These are phyloP conservation scores for Drosophila mimetica DNA, from an alignment of 2,888 invertebrate genomes.

Conservation along the genomic window DNA sequence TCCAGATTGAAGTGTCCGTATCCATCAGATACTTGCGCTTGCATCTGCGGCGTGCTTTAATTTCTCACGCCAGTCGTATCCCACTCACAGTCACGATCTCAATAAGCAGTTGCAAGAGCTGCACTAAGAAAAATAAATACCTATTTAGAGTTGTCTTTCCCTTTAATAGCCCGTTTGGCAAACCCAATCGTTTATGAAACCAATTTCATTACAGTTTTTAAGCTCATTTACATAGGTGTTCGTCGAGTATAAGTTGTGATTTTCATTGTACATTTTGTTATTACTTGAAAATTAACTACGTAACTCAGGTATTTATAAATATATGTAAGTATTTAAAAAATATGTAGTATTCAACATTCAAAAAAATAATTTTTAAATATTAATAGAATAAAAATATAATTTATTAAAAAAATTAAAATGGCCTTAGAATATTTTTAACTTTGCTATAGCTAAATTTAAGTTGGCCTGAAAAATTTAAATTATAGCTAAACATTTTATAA, in stretches of 20 bases:
- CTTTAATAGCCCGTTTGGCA: not conserved
- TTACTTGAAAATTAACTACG: not conserved
- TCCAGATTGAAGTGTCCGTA: slow-evolving; percentile 42
- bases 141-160: not conserved
- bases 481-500: too few species aligned
- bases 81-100: slow-evolving; percentile 31
- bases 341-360: too few species aligned
- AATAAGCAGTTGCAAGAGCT: slow-evolving; percentile 12
- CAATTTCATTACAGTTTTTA: not conserved
- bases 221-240: not conserved
- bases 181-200: not conserved
- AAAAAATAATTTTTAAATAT: too few species aligned
- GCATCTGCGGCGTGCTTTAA: slow-evolving; percentile 33
- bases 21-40: slow-evolving; percentile 23
- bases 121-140: slow-evolving; percentile 3
- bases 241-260: not conserved
- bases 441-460: too few species aligned
- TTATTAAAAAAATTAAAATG: too few species aligned
- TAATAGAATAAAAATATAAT: too few species aligned
- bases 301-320: too few species aligned
- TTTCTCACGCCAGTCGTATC: slow-evolving; percentile 43
- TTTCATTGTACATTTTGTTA: not conserved
- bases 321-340: too few species aligned
- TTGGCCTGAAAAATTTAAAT: too few species aligned
- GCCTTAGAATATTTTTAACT: too few species aligned